Percentiles rank a stretch among this genome's conserved stretches.
Evolutionary conservation across 2,888 invertebrate genomes (phyloP).

Genomic region (Volucella bombylans): DNA sequence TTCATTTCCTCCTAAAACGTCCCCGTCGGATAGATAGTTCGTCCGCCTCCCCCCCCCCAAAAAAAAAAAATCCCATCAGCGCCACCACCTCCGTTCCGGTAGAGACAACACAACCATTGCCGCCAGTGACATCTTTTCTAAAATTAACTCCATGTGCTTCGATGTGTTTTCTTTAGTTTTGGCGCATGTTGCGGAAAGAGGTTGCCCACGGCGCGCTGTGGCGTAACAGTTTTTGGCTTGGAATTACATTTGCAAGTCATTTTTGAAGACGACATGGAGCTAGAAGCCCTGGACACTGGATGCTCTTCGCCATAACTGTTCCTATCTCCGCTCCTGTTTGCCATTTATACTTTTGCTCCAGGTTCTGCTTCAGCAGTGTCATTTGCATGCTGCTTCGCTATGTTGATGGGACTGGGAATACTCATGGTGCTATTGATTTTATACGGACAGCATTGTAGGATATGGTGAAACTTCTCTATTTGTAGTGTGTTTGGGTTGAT

Average conservation of each 20-base stretch:
- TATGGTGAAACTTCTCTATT: constrained; percentile 18
- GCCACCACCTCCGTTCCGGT: neutral
- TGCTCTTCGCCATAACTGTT: no score
- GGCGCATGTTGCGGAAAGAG: constrained; percentile 24
- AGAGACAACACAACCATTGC: neutral
- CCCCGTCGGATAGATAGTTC: constrained; percentile 10
- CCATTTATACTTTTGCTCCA: neutral
- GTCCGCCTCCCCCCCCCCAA: neutral
- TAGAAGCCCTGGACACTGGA: no score
- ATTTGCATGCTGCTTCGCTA: constrained; percentile 45
- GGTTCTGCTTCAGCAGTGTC: constrained; percentile 5
- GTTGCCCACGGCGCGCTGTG: neutral
- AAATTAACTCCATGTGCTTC: constrained; percentile 38
- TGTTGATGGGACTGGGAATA: constrained; percentile 27
- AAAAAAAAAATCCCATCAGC: no score
- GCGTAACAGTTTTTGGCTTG: constrained; percentile 54
- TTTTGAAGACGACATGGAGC: constrained; percentile 23
- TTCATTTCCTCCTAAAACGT: constrained; percentile 38
- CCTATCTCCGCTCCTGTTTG: no score
- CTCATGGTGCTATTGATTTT: constrained; percentile 55
- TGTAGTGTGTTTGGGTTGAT: constrained; percentile 62
- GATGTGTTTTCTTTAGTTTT: constrained; percentile 48
- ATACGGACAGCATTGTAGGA: constrained; percentile 33
- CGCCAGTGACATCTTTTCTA: constrained; percentile 23
- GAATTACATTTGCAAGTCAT: constrained; percentile 68